Base-by-base conservation (phyloP, 2,888 invertebrate species). In the Thymelicus sylvestris region DNA sequence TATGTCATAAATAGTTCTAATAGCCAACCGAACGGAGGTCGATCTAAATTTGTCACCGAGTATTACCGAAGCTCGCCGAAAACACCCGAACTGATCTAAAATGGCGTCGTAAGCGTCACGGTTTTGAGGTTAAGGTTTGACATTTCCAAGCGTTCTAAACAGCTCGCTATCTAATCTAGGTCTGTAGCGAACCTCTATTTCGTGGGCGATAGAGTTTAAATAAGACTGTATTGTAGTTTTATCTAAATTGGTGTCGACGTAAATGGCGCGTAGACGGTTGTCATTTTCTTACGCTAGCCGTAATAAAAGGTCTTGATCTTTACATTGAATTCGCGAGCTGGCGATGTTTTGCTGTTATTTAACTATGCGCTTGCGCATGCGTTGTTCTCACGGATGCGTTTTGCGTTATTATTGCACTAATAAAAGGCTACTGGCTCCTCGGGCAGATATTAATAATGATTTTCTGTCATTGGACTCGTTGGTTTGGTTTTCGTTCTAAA, bases 91-190 rank as follows among this genome's bases (percentile, higher is more conserved):
- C 76, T 74, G 66, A 73, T 72, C 87, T 84, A 92, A 91, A 79
- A 91, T 92, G 91, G 91, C 91, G 86, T 80, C 85, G 78, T 74
- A 74, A 73, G 79, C 89, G 88, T 90, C 92, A 91, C 86, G 89
- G 90, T 92, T 93, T 93, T 91, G 91, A 93, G 93, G 93, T 93
- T 91, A 93, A 93, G 93, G 93, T 92, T 92, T 92, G 91, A 90
- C 90, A 92, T 93, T 92, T 92, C 85, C 83, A 86, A 83, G 83
- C 86, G 84, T 86, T 87, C 86, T 86, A 87, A 88, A 82, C 76
- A 79, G 76, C 75, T 55, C 59, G 72, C 73, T 57, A 44, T 62
- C 19, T 72, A 73, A 76, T 76, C 65, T 73, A 79, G 71, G 71
- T 61, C 62, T 48, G n/a, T 62, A 10, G 44, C 2, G 72, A 74